These are phyloP conservation scores for Trachops cirrhosus DNA, from an alignment of 2,797 vertebrate genomes.

Conservation along the genomic window DNA sequence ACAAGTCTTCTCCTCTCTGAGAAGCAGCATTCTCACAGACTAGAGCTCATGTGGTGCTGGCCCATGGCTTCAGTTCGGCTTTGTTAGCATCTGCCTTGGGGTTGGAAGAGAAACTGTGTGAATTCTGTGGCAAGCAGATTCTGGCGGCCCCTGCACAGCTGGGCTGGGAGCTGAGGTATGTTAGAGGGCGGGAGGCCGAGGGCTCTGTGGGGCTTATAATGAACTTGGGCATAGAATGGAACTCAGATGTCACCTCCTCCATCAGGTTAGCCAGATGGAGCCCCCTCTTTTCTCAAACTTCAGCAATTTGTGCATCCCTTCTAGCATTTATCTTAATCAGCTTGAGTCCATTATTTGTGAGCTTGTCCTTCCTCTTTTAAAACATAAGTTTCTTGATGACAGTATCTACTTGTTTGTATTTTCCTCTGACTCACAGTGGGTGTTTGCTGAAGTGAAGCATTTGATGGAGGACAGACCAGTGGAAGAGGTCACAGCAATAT, in stretches of 20 bases:
- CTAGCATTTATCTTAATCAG: neutral
- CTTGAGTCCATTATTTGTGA: neutral
- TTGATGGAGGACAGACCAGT: neutral
- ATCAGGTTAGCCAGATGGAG: neutral
- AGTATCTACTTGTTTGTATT: neutral
- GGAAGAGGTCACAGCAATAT: neutral
- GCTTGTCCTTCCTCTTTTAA: neutral
- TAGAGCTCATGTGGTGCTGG: neutral
- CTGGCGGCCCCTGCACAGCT: neutral
- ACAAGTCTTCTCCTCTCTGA: neutral
- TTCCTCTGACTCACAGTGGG: too few relatives aligned
- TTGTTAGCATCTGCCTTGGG: neutral
- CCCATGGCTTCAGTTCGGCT: neutral
- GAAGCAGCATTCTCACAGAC: neutral
- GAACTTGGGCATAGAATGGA: neutral
- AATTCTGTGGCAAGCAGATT: neutral
- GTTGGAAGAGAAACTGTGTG: neutral
- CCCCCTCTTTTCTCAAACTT: neutral
- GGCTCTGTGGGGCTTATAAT: neutral
- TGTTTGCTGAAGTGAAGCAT: neutral
- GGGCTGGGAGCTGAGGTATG: neutral
- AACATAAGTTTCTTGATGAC: neutral
- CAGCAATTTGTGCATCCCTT: neutral
- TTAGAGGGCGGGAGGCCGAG: neutral
- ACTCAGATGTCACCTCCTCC: neutral